These are phyloP conservation scores for Macropodus opercularis DNA, from an alignment of 2,797 vertebrate species.

Conservation along the genomic window DNA sequence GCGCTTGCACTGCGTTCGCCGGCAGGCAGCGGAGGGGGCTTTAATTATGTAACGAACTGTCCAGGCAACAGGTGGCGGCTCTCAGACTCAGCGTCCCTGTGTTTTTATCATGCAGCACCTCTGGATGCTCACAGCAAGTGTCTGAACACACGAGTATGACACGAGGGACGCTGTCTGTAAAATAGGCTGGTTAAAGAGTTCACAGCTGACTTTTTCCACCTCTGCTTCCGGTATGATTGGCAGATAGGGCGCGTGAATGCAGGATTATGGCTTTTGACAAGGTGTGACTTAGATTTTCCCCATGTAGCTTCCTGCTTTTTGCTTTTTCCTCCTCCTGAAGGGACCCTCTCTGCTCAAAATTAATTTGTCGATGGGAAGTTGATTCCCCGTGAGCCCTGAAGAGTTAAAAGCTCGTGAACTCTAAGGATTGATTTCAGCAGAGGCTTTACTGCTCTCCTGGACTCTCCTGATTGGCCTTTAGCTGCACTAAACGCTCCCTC, in stretches of 20 bases:
- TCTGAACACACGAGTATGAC: neutral
- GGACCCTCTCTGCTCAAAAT: constrained; percentile 26
- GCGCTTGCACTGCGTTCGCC: constrained; percentile 3
- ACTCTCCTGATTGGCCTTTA: constrained; percentile 60
- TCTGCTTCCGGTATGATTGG: neutral
- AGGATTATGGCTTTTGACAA: neutral
- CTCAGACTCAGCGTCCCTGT: neutral
- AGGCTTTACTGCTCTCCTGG: constrained; percentile 47
- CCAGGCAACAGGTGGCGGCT: constrained; percentile 18
- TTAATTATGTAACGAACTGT: constrained; percentile 24
- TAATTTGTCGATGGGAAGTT: constrained; percentile 28
- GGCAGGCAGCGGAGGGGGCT: neutral
- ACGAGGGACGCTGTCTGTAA: neutral
- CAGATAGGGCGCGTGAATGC: neutral
- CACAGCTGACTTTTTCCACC: neutral
- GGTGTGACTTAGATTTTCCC: neutral
- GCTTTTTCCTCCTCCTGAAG: constrained; percentile 1
- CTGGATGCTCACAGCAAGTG: constrained; percentile 1
- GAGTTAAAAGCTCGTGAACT: constrained; percentile 51
- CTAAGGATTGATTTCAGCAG: constrained; percentile 54
- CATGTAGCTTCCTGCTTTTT: neutral
- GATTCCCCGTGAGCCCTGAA: constrained; percentile 28
- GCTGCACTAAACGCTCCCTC: constrained; percentile 48
- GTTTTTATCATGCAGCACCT: neutral
- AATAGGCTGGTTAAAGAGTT: neutral